Evolutionary conservation across 2,113 vertebrate genomes (phyloP), one percentile per base, ranked within the genome.

Genomic region (Tragulus kanchil): DNA sequence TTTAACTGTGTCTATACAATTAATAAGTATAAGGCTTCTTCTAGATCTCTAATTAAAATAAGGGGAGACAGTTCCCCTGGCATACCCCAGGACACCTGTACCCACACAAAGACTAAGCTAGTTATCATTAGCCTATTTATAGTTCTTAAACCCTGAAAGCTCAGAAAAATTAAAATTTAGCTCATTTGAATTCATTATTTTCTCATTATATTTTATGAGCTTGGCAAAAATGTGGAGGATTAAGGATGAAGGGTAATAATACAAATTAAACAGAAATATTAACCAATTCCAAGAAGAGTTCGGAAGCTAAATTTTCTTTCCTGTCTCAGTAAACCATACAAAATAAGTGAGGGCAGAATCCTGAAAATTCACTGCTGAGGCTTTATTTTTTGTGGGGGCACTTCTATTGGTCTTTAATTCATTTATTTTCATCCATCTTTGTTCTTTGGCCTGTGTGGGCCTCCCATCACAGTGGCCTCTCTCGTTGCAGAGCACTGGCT

Each of bases 131-230:
- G 31, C 82, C 92, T 92, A 36, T 81, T 96, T 89, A 94, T 62
- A 93, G 64, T 64, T 85, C 71, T 54, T 89, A 97, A 94, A 45
- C 71, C 64, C 77, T 73, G 56, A 87, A 58, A 87, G 62, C 90
- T 96, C 65, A 56, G 81, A 92, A 98, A 96, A 94, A 94, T 86
- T 85, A 79, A 62, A 92, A 84, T 69, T 82, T 78, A 78, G 31
- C 31, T 87, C 67, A 67, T 61, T 82, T 95, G 56, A 93, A 97
- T 95, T 96, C 86, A 96, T 95, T 96, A 97, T 92, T 97, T 95
- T 91, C 93, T 96, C 95, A 94, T 96, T 97, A 89, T 73, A 78
- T 77, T 93, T 86, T 88, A 73, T 86, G 85, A 94, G 82, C 28
- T 89, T 95, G 92, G 84, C 92, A 88, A 85, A 95, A 95, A 61